These are phyloP conservation scores for Drosophila melanica DNA, from an alignment of 1,140 invertebrate genomes.

Conservation along the genomic window DNA sequence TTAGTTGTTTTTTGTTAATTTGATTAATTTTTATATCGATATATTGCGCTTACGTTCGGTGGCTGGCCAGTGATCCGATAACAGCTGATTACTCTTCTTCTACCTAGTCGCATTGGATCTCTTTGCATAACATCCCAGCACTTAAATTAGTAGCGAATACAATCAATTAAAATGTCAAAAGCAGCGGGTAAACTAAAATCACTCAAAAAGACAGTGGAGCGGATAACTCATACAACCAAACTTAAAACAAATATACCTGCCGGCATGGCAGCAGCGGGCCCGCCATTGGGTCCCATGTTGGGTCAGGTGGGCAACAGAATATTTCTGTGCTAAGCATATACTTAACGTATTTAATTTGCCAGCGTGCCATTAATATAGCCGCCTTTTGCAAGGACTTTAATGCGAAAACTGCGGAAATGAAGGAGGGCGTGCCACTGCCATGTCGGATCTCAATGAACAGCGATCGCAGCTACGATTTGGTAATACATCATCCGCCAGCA, in stretches of 20 bases:
- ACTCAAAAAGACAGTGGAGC: constrained; percentile 88
- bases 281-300: constrained; percentile 95
- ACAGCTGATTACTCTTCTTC: constrained; percentile 33
- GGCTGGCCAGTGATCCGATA: background rate
- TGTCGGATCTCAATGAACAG: constrained; percentile 91
- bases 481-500: constrained; percentile 93
- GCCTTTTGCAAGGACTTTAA: constrained; percentile 99
- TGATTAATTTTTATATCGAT: background rate
- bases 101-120: constrained; percentile 8
- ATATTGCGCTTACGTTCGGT: background rate
- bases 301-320: constrained; percentile 89
- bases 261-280: constrained; percentile 92
- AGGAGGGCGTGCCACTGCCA: constrained; percentile 96
- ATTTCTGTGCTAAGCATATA: fast-evolving
- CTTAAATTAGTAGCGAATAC: constrained; percentile 7
- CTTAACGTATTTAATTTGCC: constrained; percentile 63
- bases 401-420: constrained; percentile 95
- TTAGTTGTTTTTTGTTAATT: background rate
- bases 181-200: constrained; percentile 87
- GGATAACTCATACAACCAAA: constrained; percentile 89
- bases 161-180: constrained; percentile 89
- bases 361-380: constrained; percentile 98
- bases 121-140: constrained; percentile 64
- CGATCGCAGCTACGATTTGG: constrained; percentile 93
- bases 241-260: constrained; percentile 93